Evolutionary conservation across 2,888 invertebrate species (phyloP).

Genomic region (Exephanes ischioxanthus): DNA sequence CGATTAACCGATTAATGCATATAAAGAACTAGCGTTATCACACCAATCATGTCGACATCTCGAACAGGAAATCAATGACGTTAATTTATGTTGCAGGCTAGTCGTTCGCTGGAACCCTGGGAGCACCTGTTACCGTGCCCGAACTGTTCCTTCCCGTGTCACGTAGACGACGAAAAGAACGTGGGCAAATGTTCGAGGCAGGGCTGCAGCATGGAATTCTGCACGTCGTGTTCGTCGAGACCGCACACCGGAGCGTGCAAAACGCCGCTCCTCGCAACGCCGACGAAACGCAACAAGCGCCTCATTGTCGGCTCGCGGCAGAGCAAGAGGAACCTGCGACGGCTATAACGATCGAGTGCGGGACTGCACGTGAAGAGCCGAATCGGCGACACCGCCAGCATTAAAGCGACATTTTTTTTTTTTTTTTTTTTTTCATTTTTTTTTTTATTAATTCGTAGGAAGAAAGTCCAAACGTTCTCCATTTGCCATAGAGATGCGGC

Average conservation of each 20-base stretch:
- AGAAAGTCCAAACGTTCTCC: slow-evolving; percentile 3
- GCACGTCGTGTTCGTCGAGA: slow-evolving; percentile 80
- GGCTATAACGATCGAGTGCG: slow-evolving; percentile 74
- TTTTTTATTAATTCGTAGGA: neutral
- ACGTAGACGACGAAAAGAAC: slow-evolving; percentile 80
- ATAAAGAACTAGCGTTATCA: neutral
- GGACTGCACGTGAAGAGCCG: neutral
- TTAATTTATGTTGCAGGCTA: slow-evolving; percentile 78
- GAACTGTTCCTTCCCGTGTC: slow-evolving; percentile 82
- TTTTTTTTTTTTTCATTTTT: too few relatives aligned
- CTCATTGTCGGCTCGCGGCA: slow-evolving; percentile 81
- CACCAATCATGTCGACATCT: neutral
- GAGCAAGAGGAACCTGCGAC: slow-evolving; percentile 82
- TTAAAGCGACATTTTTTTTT: neutral
- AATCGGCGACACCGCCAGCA: neutral
- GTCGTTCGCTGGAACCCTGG: slow-evolving; percentile 80
- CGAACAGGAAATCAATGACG: neutral
- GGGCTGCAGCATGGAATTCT: slow-evolving; percentile 82
- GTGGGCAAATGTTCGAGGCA: slow-evolving; percentile 82
- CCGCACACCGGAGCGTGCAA: slow-evolving; percentile 81
- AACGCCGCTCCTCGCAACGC: slow-evolving; percentile 82
- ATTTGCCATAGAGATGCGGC: slow-evolving; percentile 7
- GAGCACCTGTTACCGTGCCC: slow-evolving; percentile 82
- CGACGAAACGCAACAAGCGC: slow-evolving; percentile 81
- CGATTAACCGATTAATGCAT: slow-evolving; percentile 11